Evolutionary conservation across 2,113 vertebrate species (phyloP), one percentile per base, ranked within the genome.

Genomic region (Pogona vitticeps): DNA sequence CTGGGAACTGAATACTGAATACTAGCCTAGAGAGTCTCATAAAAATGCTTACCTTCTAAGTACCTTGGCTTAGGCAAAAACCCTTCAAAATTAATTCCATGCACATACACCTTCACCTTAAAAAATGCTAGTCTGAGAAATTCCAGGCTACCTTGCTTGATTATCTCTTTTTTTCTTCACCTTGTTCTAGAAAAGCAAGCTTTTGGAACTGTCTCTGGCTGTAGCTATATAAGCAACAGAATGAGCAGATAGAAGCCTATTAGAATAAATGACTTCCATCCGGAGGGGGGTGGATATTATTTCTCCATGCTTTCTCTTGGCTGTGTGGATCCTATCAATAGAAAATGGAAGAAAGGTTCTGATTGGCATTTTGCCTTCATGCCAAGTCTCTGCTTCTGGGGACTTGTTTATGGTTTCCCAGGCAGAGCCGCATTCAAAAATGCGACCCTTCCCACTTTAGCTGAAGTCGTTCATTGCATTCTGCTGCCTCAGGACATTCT

Each of bases 21-120:
- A 20, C 65, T 10, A 6, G 10, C 46, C 31, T 3, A 78, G 46
- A 58, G 28, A 58, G 31, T 58, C 31, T 78, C 26, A 56, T 18
- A 76, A 28, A 76, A 82, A 72, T n/a, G 18, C 9, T 82, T 52
- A 33, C 33, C 36, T 68, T 40, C 38, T 52, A 82, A 26, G 23
- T 71, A 58, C n/a, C n/a, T 10, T 2, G n/a, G n/a, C n/a, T n/a
- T 31, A 10, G 28, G 31, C 28, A 70, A 68, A 80, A 84, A 3
- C 58, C 31, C 58, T 4, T 0, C 0, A 42, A 85, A 33, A 38
- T 77, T n/a, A 42, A 67, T 71, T 76, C 58, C 0, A 52, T 52
- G 38, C 58, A 2, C 9, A 38, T 38, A 0, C 26, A 23, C 0
- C 0, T 0, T 40, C 80, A 86, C 40, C 33, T 77, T 78, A 31